Percentiles rank a stretch among this genome's conserved stretches.
These are phyloP conservation scores for Ophion slaviceki DNA, from an alignment of 2,888 invertebrate species.

Conservation along the genomic window DNA sequence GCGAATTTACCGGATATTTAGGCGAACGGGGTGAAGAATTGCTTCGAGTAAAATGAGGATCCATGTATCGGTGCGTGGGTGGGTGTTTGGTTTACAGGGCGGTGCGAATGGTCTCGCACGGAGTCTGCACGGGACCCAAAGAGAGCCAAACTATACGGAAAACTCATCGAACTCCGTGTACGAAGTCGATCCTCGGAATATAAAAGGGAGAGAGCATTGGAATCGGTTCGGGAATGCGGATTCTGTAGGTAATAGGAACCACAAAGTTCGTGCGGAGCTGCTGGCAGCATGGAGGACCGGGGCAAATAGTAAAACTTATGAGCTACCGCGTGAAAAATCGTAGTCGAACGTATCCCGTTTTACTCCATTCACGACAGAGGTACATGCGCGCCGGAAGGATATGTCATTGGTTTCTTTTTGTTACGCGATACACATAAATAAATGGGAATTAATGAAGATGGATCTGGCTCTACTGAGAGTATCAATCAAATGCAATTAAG, in stretches of 20 bases:
- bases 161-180: conserved; percentile 56
- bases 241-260: not conserved
- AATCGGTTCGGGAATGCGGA: conserved; percentile 30
- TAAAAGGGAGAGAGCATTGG: conserved; percentile 35
- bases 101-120: conserved; percentile 27
- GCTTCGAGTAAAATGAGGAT: conserved; percentile 3
- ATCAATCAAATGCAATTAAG: too few relatives aligned
- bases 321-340: not conserved
- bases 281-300: not conserved
- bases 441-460: too few relatives aligned
- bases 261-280: not conserved
- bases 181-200: conserved; percentile 40
- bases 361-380: too few relatives aligned
- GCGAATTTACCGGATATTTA: not conserved
- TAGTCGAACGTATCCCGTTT: not conserved
- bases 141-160: conserved; percentile 38
- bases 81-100: conserved; percentile 12
- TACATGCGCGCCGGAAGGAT: too few relatives aligned
- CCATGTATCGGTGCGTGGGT: not conserved
- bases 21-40: conserved; percentile 15
- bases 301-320: conserved; percentile 4
- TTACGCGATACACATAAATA: too few relatives aligned
- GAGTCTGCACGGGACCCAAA: conserved; percentile 26
- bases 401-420: too few relatives aligned
- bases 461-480: too few relatives aligned